phyloP scores from a whole-genome alignment of 2,797 vertebrate genomes.

The Sebastes kiyomatsui region DNA sequence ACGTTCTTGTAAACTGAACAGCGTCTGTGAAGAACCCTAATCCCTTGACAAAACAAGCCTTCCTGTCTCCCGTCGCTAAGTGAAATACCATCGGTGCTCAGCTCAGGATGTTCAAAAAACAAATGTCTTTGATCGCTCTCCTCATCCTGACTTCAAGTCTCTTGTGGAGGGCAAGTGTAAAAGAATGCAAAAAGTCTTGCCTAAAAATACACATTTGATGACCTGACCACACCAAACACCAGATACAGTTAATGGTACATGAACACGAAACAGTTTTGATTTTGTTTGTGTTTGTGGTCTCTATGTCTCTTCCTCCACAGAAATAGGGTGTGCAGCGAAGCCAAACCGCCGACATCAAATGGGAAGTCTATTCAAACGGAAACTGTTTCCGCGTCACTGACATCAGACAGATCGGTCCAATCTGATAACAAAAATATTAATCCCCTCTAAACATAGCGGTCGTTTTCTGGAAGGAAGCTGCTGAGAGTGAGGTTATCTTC shows the following conservation, averaged over 20 bases:
- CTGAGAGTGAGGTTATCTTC: constrained; percentile 89
- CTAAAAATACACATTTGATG: background rate
- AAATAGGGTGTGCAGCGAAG: background rate
- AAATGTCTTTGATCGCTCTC: constrained; percentile 35
- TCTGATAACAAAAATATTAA: background rate
- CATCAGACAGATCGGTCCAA: constrained; percentile 50
- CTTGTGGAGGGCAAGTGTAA: background rate
- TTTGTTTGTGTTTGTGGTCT: constrained; percentile 27
- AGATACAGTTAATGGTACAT: background rate
- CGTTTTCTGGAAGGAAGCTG: constrained; percentile 90
- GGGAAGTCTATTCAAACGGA: constrained; percentile 43
- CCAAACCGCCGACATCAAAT: constrained; percentile 32
- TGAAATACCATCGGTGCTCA: constrained; percentile 55
- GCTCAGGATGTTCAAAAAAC: constrained; percentile 40
- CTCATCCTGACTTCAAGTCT: background rate
- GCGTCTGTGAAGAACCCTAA: constrained; percentile 36
- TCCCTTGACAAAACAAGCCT: constrained; percentile 32
- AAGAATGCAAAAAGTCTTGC: constrained; percentile 7
- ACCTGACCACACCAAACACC: background rate
- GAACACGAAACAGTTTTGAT: background rate
- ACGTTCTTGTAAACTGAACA: background rate
- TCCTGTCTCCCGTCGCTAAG: constrained; percentile 56
- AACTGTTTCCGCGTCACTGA: constrained; percentile 38
- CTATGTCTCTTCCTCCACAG: constrained; percentile 13
- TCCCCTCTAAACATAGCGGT: constrained; percentile 49